These are phyloP conservation scores for Aleiodes alternator DNA, from an alignment of 2,888 invertebrate species.

Conservation along the genomic window DNA sequence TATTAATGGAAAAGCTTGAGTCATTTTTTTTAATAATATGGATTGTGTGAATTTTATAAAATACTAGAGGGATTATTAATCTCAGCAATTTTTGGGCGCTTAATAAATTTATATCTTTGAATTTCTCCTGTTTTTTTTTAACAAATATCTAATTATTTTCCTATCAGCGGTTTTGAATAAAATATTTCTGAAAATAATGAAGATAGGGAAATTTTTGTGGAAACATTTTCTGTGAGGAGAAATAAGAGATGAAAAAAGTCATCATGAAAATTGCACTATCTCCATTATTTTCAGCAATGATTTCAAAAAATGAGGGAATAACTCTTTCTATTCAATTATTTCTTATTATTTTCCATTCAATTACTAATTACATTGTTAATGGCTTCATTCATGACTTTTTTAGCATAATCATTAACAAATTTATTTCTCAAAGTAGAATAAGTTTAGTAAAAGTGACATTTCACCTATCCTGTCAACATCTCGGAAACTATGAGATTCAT, in stretches of 20 bases:
- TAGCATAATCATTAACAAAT: conserved; percentile 45
- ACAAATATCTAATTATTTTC: neutral
- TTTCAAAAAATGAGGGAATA: no score
- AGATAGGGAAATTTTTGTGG: no score
- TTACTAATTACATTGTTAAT: conserved; percentile 62
- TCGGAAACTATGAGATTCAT: no score
- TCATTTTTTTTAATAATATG: no score
- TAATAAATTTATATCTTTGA: no score
- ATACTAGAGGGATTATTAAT: no score
- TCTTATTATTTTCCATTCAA: conserved; percentile 55
- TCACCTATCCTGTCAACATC: neutral
- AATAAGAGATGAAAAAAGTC: no score
- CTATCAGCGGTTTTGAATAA: neutral
- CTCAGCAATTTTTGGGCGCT: no score
- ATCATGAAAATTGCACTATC: neutral
- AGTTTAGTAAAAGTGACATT: neutral
- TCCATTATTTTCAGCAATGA: neutral
- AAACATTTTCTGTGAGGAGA: no score
- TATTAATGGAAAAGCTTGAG: neutral
- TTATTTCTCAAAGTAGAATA: neutral
- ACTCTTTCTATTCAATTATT: neutral
- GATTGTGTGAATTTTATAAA: no score
- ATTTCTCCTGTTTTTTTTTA: no score
- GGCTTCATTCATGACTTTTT: conserved; percentile 58
- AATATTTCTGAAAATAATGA: neutral